A percentile compares a stretch with the other conserved stretches of the same genome.
phyloP scores from a whole-genome alignment of 2,888 invertebrate species.

The Pantelozetes paolii region DNA sequence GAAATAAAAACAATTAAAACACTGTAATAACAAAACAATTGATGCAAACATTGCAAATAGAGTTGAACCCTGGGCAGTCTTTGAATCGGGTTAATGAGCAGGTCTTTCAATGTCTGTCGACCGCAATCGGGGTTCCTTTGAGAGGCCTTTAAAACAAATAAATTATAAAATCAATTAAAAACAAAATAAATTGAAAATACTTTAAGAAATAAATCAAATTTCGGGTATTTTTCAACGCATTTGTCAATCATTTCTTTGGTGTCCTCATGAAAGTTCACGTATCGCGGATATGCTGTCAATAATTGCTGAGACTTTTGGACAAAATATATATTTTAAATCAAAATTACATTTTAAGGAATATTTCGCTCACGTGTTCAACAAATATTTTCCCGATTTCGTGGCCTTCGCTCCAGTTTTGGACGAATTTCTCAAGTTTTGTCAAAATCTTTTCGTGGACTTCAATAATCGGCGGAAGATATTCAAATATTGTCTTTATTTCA shows the following conservation, averaged over 20 bases:
- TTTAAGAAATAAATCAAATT: conserved; percentile 97
- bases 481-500: conserved; percentile 90
- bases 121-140: conserved; percentile 82
- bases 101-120: conserved; percentile 87
- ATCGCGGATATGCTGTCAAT: conserved; percentile 92
- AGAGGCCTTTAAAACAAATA: conserved; percentile 51
- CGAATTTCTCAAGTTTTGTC: conserved; percentile 59
- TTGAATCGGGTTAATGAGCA: conserved; percentile 96
- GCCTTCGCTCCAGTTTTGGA: conserved; percentile 74
- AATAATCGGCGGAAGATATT: conserved; percentile 88
- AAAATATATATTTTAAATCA: conserved; percentile 24
- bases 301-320: conserved; percentile 68
- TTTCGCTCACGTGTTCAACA: conserved; percentile 35
- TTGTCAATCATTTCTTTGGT: conserved; percentile 86
- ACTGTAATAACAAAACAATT: neutral
- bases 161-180: neutral
- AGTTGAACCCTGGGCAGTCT: conserved; percentile 92
- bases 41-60: conserved; percentile 73
- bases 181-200: conserved; percentile 55
- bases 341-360: neutral
- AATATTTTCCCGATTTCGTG: conserved; percentile 41
- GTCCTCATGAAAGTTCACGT: conserved; percentile 96
- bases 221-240: conserved; percentile 85
- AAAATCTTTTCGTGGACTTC: conserved; percentile 78
- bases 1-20: conserved; percentile 41